A percentile compares a stretch with the other conserved stretches of the same genome.
These are phyloP conservation scores for Heliconius hermathena DNA, from an alignment of 1,140 invertebrate genomes.

Conservation along the genomic window DNA sequence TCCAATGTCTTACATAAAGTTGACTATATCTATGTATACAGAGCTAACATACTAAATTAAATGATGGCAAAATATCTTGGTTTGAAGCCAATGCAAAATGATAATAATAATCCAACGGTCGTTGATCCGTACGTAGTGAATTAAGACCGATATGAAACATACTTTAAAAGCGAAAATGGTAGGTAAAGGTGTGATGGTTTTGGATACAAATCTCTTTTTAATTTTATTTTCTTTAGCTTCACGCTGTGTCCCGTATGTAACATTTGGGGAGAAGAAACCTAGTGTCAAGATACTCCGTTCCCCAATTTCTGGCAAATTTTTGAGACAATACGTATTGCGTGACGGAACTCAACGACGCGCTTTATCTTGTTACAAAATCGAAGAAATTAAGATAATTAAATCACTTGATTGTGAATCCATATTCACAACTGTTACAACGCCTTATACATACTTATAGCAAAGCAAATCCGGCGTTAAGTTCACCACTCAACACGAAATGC, in stretches of 20 bases:
- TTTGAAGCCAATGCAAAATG: constrained; percentile 6
- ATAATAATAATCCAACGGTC: constrained; percentile 8
- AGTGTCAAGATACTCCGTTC: not conserved
- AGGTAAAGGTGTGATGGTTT: too few species aligned
- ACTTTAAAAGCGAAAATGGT: too few species aligned
- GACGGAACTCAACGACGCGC: not conserved
- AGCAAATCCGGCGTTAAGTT: too few species aligned
- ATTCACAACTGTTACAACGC: too few species aligned
- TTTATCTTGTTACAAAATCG: not conserved
- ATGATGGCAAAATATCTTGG: constrained; percentile 6
- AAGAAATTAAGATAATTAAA: not conserved
- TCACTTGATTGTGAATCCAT: too few species aligned
- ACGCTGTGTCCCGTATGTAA: too few species aligned
- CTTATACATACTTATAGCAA: too few species aligned
- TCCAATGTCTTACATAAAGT: not conserved
- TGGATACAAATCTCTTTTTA: too few species aligned
- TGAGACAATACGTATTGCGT: not conserved
- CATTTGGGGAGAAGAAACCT: too few species aligned
- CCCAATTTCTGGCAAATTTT: not conserved
- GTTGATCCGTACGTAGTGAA: not conserved
- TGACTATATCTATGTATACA: not conserved
- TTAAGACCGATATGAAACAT: not conserved
- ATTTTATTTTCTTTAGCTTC: too few species aligned
- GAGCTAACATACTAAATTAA: not conserved
- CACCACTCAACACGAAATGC: too few species aligned